These are phyloP conservation scores for Drosophila atroscutellata DNA, from an alignment of 2,888 invertebrate species.

Conservation along the genomic window DNA sequence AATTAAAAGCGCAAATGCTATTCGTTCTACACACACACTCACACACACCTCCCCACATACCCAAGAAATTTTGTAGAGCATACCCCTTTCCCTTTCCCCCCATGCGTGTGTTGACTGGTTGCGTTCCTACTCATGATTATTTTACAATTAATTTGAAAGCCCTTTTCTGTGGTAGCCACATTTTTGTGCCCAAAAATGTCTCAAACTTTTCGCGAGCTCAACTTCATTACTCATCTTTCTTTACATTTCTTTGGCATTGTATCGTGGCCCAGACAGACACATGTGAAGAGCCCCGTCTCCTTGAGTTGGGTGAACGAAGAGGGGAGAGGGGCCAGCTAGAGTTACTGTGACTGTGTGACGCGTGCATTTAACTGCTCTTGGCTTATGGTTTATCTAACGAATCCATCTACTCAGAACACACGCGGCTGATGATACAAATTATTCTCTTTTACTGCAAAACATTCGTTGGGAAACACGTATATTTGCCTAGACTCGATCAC, in stretches of 20 bases:
- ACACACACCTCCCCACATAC: not conserved
- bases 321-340: too few species aligned
- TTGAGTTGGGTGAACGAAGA: too few species aligned
- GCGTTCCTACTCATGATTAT: constrained; percentile 69
- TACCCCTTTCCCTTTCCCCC: not conserved
- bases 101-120: constrained; percentile 17
- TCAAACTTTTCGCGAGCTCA: constrained; percentile 37
- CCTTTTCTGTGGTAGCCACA: constrained; percentile 48
- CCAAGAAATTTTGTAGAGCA: not conserved
- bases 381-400: constrained; percentile 20
- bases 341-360: constrained; percentile 12
- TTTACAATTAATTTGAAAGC: constrained; percentile 78
- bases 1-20: constrained; percentile 63
- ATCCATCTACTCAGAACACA: constrained; percentile 1
- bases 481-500: too few species aligned
- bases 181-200: constrained; percentile 45
- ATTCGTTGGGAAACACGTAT: not conserved
- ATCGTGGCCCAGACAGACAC: constrained; percentile 23
- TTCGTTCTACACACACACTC: not conserved
- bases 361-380: constrained; percentile 23
- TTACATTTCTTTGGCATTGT: constrained; percentile 9
- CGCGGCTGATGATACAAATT: not conserved
- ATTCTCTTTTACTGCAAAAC: not conserved
- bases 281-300: constrained; percentile 1
- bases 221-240: constrained; percentile 57